These are phyloP conservation scores for Drosophila rhopaloa DNA, from an alignment of 1,140 invertebrate species.

Conservation along the genomic window DNA sequence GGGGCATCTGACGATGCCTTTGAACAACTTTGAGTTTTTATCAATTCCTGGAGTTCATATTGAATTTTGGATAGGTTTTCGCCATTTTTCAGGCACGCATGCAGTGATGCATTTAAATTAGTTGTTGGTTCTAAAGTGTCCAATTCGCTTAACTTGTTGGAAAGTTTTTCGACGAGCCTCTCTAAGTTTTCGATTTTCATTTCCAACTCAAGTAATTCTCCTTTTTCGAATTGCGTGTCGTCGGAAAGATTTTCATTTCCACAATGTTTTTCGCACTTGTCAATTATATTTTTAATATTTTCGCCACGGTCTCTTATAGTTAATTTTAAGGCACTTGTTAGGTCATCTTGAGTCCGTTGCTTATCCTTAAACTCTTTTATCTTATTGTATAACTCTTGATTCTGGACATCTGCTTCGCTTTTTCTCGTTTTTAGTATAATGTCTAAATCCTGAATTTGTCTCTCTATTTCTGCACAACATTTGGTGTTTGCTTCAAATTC, in stretches of 20 bases:
- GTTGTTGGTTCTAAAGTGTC: too few species aligned
- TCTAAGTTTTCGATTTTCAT: background rate
- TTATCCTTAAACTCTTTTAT: constrained; percentile 6
- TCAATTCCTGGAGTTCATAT: background rate
- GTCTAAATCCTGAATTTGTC: background rate
- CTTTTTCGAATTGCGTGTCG: background rate
- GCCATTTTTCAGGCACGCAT: background rate
- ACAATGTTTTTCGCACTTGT: constrained; percentile 13
- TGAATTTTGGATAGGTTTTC: background rate
- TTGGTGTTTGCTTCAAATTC: background rate
- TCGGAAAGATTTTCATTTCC: background rate
- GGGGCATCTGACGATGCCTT: background rate
- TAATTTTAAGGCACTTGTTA: background rate
- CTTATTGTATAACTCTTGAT: constrained; percentile 2
- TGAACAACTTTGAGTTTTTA: background rate
- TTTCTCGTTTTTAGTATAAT: background rate
- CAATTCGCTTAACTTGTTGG: background rate
- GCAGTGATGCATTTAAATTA: background rate
- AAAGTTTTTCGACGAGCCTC: background rate
- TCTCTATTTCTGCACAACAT: constrained; percentile 28
- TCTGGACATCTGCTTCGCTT: background rate
- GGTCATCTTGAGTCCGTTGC: constrained; percentile 9
- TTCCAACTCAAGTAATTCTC: background rate
- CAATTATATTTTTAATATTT: background rate
- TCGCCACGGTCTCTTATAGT: background rate